Evolutionary conservation across 2,797 vertebrate genomes (phyloP), one percentile per base, ranked within the genome.

Genomic region (Uromys caudimaculatus): DNA sequence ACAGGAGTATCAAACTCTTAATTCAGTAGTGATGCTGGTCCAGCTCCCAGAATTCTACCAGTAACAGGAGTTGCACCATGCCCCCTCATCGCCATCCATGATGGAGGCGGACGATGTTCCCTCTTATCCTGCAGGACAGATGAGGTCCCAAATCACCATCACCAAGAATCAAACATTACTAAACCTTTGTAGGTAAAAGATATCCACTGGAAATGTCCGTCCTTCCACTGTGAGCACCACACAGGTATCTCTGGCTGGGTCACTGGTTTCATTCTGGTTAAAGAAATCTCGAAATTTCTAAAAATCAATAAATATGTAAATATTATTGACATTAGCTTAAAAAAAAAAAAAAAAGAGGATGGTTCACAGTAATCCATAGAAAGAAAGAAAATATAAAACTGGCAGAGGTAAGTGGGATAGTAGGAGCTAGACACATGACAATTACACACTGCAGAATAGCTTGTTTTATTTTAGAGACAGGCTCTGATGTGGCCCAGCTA

Each of bases 241-340:
- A 95, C 99, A 99, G 0, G 99, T 99, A 98, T 99, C 99, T 98
- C 99, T 99, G 97, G 98, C 99, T 79, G 99, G 99, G 97, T 99
- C 99, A 71, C 98, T 99, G 0, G 99, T 98, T 76, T 99, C 99
- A 6, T 99, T 99, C 95, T 99, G 99, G 98, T 99, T 99, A 98
- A 99, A 99, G 98, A 99, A 99, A 98, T 99, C 99, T 21, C 99
- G 99, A 98, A 99, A 99, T 99, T 99, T 99, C 99, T 99, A 97
- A 38, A 95, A 92, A 79, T 95, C 97, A 89, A 60, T 44, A 95
- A 92, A 90, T 89, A 83, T 24, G 35, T 50, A 89, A 85, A 94
- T 38, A 89, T 76, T 86, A 10, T 85, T 38, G 1, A 95, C 90
- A 79, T 50, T 78, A 67, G 62, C 67, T 73, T 41, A 84, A 82